phyloP scores from a whole-genome alignment of 2,113 vertebrate genomes.

The Lepidothrix coronata region DNA sequence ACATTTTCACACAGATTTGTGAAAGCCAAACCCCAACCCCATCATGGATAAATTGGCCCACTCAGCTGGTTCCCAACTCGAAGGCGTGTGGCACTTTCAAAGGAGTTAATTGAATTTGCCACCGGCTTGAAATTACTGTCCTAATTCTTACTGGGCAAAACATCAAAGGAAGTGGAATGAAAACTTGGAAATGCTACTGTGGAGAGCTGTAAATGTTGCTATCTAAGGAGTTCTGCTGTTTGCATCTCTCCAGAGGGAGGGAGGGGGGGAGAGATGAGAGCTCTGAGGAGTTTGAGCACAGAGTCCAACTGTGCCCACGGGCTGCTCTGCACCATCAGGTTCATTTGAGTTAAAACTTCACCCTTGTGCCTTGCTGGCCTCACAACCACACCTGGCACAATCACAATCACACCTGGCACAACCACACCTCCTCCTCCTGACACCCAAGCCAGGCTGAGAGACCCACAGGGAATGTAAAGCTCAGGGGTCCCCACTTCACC shows the following conservation, averaged over 20 bases:
- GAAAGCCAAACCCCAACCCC: neutral
- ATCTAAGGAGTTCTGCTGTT: neutral
- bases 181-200: neutral
- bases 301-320: neutral
- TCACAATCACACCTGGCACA: too few species aligned
- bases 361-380: neutral
- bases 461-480: neutral
- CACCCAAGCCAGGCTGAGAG: fast-evolving
- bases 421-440: fast-evolving
- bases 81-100: neutral
- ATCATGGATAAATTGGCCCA: neutral
- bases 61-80: slow-evolving; percentile 14
- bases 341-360: neutral
- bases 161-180: slow-evolving; percentile 20
- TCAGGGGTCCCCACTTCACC: too few species aligned
- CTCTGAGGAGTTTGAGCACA: neutral
- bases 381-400: neutral
- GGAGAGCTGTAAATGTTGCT: neutral
- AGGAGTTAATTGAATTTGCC: slow-evolving; percentile 44
- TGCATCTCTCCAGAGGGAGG: neutral
- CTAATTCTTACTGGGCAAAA: slow-evolving; percentile 13
- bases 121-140: slow-evolving; percentile 17
- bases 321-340: neutral
- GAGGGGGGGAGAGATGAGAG: neutral
- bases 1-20: neutral